phyloP scores from a whole-genome alignment of 2,113 vertebrate genomes.

The Anas platyrhynchos region DNA sequence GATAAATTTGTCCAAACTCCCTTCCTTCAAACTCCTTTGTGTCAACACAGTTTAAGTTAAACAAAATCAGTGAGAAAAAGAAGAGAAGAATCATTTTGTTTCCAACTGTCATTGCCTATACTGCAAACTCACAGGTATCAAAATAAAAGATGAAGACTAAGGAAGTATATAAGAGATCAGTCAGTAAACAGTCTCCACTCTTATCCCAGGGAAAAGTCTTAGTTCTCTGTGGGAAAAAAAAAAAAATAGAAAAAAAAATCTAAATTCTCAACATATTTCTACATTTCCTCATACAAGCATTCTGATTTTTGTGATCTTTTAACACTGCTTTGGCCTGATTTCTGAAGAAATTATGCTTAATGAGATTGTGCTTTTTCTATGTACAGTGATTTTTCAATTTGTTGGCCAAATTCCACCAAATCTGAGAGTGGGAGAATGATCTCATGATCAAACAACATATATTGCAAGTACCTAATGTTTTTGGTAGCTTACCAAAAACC shows the following conservation, averaged over 20 bases:
- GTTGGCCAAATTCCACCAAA: not conserved
- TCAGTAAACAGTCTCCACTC: not conserved
- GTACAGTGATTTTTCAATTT: not conserved
- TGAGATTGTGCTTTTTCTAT: not conserved
- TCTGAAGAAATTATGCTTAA: not conserved
- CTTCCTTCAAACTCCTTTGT: conserved; percentile 24
- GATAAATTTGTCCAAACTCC: conserved; percentile 13
- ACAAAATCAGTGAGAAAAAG: conserved; percentile 46
- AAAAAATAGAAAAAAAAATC: not conserved
- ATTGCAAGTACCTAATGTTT: not conserved
- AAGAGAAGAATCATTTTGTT: conserved; percentile 26
- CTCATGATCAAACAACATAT: not conserved
- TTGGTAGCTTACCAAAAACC: not conserved
- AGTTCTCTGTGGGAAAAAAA: not conserved
- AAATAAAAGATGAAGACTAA: conserved; percentile 32
- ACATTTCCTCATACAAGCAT: not conserved
- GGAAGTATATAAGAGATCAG: not conserved
- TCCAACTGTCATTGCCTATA: not conserved
- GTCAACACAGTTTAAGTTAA: conserved; percentile 35
- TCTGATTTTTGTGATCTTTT: not conserved
- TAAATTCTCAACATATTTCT: not conserved
- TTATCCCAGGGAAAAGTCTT: not conserved
- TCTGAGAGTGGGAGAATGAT: not conserved
- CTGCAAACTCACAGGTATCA: conserved; percentile 40
- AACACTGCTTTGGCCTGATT: not conserved